These are phyloP conservation scores for Eudemis profundana DNA, from an alignment of 2,888 invertebrate genomes.

Conservation along the genomic window DNA sequence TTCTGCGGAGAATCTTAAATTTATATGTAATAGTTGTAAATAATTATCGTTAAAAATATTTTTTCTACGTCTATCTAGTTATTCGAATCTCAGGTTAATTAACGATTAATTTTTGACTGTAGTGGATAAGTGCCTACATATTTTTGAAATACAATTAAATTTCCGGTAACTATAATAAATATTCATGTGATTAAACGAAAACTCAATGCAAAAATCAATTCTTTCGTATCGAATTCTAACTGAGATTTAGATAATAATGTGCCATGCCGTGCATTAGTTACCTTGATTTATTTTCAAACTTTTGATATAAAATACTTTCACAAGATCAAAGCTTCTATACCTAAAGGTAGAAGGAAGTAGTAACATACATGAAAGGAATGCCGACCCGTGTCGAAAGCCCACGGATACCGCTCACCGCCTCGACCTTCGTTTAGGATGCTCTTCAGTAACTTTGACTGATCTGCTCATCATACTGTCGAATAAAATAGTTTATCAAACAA, in stretches of 20 bases:
- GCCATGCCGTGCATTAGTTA: not conserved
- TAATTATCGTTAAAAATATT: too few species aligned
- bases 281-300: conserved; percentile 17
- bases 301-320: conserved; percentile 15
- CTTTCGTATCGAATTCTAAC: too few species aligned
- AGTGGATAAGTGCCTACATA: too few species aligned
- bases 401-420: not conserved
- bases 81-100: not conserved
- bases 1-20: too few species aligned
- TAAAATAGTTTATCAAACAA: not conserved
- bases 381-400: not conserved
- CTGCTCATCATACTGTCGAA: not conserved
- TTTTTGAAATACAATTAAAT: too few species aligned
- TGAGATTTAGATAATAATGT: too few species aligned
- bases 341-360: not conserved
- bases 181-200: too few species aligned
- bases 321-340: conserved; percentile 9
- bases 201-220: too few species aligned
- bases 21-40: too few species aligned
- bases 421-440: not conserved
- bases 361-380: conserved; percentile 20
- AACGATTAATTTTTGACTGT: too few species aligned
- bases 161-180: too few species aligned
- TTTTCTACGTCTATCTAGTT: not conserved
- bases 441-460: conserved; percentile 2